Evolutionary conservation across 2,888 invertebrate genomes (phyloP).

Genomic region (Apodemia mormo): DNA sequence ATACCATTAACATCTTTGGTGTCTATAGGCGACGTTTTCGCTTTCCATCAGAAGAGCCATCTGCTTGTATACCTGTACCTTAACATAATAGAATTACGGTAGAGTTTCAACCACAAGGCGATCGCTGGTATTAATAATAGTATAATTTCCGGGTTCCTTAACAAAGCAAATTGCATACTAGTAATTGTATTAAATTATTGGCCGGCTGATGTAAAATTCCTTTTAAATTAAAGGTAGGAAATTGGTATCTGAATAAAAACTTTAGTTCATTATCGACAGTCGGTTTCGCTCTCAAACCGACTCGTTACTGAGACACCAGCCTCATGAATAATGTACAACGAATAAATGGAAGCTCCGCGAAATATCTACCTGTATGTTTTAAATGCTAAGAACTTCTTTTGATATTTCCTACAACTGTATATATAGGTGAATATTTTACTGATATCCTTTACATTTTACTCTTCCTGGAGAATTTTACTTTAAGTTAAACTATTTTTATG

Average conservation of each 20-base stretch:
- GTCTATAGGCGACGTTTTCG: no score
- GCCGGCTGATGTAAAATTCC: neutral
- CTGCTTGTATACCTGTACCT: no score
- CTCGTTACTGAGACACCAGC: constrained; percentile 69
- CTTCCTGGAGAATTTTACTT: neutral
- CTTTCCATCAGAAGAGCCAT: no score
- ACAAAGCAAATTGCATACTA: neutral
- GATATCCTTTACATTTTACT: constrained; percentile 7
- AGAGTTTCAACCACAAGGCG: no score
- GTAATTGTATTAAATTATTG: neutral
- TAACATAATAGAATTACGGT: no score
- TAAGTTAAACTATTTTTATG: neutral
- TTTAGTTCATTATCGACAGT: constrained; percentile 62
- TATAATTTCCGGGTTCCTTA: no score
- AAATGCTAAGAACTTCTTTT: constrained; percentile 65
- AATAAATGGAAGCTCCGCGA: constrained; percentile 63
- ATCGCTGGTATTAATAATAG: no score
- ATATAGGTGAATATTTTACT: constrained; percentile 35
- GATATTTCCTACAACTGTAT: constrained; percentile 48
- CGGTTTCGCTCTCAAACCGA: constrained; percentile 62
- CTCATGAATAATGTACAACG: constrained; percentile 76
- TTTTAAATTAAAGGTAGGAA: constrained; percentile 29
- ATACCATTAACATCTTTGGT: no score
- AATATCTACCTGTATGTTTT: constrained; percentile 72
- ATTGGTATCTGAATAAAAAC: constrained; percentile 40